phyloP scores from a whole-genome alignment of 2,888 invertebrate species.

The Drosophila imparisetae region DNA sequence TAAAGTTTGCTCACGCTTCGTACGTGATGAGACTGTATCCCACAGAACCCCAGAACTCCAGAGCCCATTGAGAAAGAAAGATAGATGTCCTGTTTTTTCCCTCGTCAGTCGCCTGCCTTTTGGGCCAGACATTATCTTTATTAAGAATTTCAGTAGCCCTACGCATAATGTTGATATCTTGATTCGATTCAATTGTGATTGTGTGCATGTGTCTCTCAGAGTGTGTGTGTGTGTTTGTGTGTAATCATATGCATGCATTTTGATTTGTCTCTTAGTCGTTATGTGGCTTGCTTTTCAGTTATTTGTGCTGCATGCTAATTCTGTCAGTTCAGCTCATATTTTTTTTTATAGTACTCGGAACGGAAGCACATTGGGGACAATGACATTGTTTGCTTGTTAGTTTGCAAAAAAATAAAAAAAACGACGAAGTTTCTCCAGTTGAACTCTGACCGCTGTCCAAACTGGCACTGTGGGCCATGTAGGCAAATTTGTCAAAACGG shows the following conservation, averaged over 20 bases:
- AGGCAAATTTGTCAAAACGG: slow-evolving; percentile 81
- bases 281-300: slow-evolving; percentile 71
- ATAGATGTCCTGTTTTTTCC: slow-evolving; percentile 62
- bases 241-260: slow-evolving; percentile 71
- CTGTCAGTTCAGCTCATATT: slow-evolving; percentile 35
- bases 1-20: slow-evolving; percentile 80
- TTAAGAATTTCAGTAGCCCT: slow-evolving; percentile 82
- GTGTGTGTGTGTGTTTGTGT: slow-evolving; percentile 30
- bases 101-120: slow-evolving; percentile 38
- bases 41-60: slow-evolving; percentile 28
- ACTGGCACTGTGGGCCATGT: slow-evolving; percentile 52
- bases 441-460: slow-evolving; percentile 56
- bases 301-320: slow-evolving; percentile 75
- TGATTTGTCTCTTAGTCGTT: slow-evolving; percentile 71
- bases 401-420: slow-evolving; percentile 29
- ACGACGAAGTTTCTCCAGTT: slow-evolving; percentile 46
- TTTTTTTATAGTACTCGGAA: slow-evolving; percentile 23
- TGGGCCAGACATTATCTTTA: slow-evolving; percentile 75
- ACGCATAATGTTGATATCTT: slow-evolving; percentile 70
- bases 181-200: slow-evolving; percentile 67
- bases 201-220: slow-evolving; percentile 17
- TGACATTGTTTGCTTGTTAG: slow-evolving; percentile 46
- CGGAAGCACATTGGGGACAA: slow-evolving; percentile 66
- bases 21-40: slow-evolving; percentile 70
- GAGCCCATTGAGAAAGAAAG: slow-evolving; percentile 43